Conservation (phyloP, 2,888 invertebrate genomes). For the Cybosia mesomella region DNA sequence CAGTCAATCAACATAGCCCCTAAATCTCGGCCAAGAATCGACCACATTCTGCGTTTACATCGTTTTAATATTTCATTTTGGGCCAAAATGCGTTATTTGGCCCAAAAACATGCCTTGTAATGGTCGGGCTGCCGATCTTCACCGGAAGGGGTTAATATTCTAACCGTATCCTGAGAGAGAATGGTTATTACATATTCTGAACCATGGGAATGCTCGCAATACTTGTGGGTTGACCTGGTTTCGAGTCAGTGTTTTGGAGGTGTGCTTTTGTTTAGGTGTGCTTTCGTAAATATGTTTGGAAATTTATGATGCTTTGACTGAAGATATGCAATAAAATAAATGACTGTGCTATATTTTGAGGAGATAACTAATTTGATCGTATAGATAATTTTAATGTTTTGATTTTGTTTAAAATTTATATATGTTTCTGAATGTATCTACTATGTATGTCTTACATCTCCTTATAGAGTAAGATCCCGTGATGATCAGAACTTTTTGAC, state of each 20-base stretch:
- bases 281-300: not conserved
- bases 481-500: too few species aligned
- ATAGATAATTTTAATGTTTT: too few species aligned
- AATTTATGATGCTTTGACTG: not conserved
- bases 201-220: constrained; percentile 16
- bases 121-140: not conserved
- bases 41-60: not conserved
- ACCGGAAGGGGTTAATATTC: constrained; percentile 33
- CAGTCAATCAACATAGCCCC: not conserved
- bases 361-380: too few species aligned
- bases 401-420: too few species aligned
- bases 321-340: too few species aligned
- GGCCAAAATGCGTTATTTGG: constrained; percentile 14
- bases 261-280: not conserved
- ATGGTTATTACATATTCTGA: constrained; percentile 36
- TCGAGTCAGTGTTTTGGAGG: constrained; percentile 16
- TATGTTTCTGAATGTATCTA: too few species aligned
- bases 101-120: constrained; percentile 13
- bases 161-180: constrained; percentile 7
- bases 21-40: not conserved
- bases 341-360: too few species aligned
- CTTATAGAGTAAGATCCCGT: too few species aligned
- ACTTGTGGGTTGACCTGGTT: constrained; percentile 18
- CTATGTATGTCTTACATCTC: too few species aligned
- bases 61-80: constrained; percentile 11